Base-by-base conservation (phyloP, 2,888 invertebrate genomes). In the Papilio elwesi region DNA sequence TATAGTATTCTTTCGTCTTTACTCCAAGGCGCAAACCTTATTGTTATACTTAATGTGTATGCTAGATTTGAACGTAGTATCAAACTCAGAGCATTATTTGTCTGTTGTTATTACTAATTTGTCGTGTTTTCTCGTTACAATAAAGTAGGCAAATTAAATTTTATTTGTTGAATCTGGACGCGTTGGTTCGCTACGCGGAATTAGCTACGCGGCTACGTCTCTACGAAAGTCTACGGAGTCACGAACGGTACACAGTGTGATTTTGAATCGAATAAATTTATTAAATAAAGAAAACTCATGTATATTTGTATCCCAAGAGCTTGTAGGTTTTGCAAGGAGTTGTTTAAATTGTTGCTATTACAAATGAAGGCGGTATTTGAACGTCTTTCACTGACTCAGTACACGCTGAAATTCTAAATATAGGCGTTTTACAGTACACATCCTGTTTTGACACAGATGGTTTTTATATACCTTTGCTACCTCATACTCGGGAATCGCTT, bases 41-140 rank as follows among this genome's bases (percentile, higher is more conserved):
- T 90, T 88, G 87, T 92, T 91, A 91, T 89, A 91, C 89, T 92
- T 92, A 93, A 92, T 91, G 92, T 90, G 89, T 87, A 88, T 86
- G 88, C 90, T 92, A 91, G 91, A 93, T 93, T 93, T 93, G 93
- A 93, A 92, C 91, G 83, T 92, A 93, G 90, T 93, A 93, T 92
- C 92, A 92, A 93, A 93, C 91, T 93, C 92, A 75, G 85, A 76
- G 84, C 91, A 89, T 93, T 92, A 90, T 87, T 92, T 88, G 88
- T 90, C 87, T 88, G 87, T 88, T 86, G 86, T 89, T 90, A 90
- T 90, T 87, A 86, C 89, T 91, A 92, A 92, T 93, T 92, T 92
- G 92, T 92, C 90, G 87, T 87, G 85, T 89, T 88, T 89, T 85
- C 89, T 90, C 85, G 82, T 90, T 87, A 88, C 85, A 86, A 88